Evolutionary conservation across 2,888 invertebrate species (phyloP), one percentile per base, ranked within the genome.

Genomic region (Darwinula stevensoni): DNA sequence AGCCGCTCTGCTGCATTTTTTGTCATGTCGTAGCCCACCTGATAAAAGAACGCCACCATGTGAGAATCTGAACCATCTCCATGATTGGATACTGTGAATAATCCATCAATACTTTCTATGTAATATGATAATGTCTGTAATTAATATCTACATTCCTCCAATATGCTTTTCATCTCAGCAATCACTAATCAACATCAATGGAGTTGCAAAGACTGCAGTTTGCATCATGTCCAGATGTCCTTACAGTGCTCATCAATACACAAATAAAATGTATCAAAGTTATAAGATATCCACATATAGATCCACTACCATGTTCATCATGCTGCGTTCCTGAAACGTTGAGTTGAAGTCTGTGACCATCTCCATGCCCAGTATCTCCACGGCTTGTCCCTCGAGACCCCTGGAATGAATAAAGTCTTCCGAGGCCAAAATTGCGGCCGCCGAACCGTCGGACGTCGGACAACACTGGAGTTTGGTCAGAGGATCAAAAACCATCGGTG

Each of bases 381-480:
- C 74, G 12, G 97, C 94, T 47, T 71, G 69, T 1, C 57, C 53
- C 47, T 84, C 69, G 11, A 94, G 58, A 4, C 71, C 69, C 45
- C 82, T 71, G 17, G 62, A 59, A 36, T 61, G 63, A 2, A 97
- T 84, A 49, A 86, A 97, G 11, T 68, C 66, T 53, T 94, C 88
- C 6, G 75, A 80, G 38, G 71, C 86, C 27, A 97, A 44, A 36
- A 97, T 62, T 0, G 73, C 88, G 15, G 88, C 86, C 15, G 82
- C 94, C 0, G 84, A 67, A n/a, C 97, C 97, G 54, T 97, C 91
- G 30, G 88, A 91, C 0, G 94, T 97, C 1, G 94, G 94, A 47
- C 91, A 91, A 51, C 97, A 97, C 49, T 91, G 88, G 9, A 94
- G 58, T 49, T 91, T 88, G 2, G 94, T 97, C 30, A 97, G 56